Evolutionary conservation across 2,113 vertebrate genomes (phyloP).

Genomic region (Pluvianellus socialis): DNA sequence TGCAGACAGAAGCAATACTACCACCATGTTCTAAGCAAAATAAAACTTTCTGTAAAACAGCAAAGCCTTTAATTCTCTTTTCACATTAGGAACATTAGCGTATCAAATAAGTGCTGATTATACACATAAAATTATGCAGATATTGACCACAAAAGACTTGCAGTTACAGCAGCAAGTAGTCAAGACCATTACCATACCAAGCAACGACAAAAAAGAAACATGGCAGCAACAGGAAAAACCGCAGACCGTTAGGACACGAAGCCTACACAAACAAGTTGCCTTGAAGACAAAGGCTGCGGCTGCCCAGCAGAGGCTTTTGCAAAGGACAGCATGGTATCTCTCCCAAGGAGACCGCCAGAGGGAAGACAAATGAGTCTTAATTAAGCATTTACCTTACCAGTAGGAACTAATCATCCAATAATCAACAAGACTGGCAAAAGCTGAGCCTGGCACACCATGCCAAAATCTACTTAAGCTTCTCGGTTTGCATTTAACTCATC

Average conservation of each 20-base stretch:
- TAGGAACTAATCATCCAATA: not conserved
- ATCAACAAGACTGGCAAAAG: not conserved
- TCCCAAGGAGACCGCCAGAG: not conserved
- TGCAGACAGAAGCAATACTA: not conserved
- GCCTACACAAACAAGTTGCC: not conserved
- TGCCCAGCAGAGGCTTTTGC: accelerated
- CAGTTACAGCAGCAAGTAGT: not conserved
- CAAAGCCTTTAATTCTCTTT: not conserved
- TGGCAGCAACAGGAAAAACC: not conserved
- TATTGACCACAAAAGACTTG: accelerated
- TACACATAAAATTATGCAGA: not conserved
- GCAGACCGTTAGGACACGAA: not conserved
- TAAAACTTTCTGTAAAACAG: not conserved
- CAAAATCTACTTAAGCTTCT: not conserved
- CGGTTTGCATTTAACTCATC: not conserved
- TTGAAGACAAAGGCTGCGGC: not conserved
- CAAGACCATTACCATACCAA: not conserved
- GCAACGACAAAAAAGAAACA: not conserved
- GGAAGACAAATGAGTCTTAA: not conserved
- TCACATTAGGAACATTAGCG: not conserved
- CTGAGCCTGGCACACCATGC: not conserved
- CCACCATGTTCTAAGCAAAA: not conserved
- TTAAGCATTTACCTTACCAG: not conserved
- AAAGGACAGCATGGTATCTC: not conserved
- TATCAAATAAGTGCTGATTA: not conserved